Evolutionary conservation across 2,113 vertebrate species (phyloP).

Genomic region (Ovis aries): ARS-UI_Ramb_v3.0 NC_056076.1:40841001-40841500

Average conservation of each 20-base stretch:
- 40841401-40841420: background rate
- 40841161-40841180: background rate
- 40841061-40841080: background rate
- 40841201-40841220: background rate
- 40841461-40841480: background rate
- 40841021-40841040: background rate
- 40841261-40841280: background rate
- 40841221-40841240: background rate
- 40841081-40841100: background rate
- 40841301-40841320: background rate
- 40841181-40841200: background rate
- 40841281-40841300: background rate
- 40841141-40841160: background rate
- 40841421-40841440: background rate
- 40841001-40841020: background rate
- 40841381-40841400: conserved; percentile 2
- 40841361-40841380: background rate
- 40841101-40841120: background rate
- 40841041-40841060: background rate
- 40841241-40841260: background rate
- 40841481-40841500: background rate
- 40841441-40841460: background rate
- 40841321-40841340: background rate
- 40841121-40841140: background rate
- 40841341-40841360: conserved; percentile 28